Evolutionary conservation across 2,113 vertebrate species (phyloP), one percentile per base, ranked within the genome.

Genomic region (Brachyistius frenatus): DNA sequence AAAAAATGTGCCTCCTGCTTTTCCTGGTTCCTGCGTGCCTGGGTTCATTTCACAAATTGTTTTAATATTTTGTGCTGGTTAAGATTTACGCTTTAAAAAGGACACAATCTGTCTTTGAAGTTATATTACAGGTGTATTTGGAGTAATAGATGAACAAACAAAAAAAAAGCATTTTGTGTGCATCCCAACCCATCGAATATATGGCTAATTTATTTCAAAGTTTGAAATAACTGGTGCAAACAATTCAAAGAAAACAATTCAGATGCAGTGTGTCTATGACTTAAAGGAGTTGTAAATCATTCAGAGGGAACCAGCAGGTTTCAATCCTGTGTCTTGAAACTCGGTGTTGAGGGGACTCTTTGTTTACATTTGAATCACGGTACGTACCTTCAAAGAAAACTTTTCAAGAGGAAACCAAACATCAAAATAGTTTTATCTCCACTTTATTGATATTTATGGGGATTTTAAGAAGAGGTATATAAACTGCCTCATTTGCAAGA

Each of bases 11-110:
- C 50, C 37, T 68, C 47, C 50, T 33, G 49, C 55, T 15, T 67
- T 53, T 64, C 49, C 35, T 37, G 41, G 1, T 23, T 36, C 56
- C 66, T 30, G 49, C 41, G 41, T 23, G 23, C 23, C 23, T 23
- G 49, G 52, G 16, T 7, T 54, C 7, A 79, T 53, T 72, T 68
- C 55, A 71, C 46, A 60, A 49, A 35, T 73, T 60, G 11, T 64
- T 37, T 37, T 44, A 31, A 73, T 66, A 50, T 66, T 35, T 31
- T 32, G 4, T 52, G 44, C 13, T 0, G 0, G 2, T 13, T 44
- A n/a, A 31, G 15, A 71, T 13, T 44, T 44, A 11, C 10, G 13
- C 4, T 11, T 44, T 2, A 41, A 8, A 7, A 8, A 41, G 39
- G 23, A 23, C 39, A 5, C 37, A 41, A 41, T 41, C 2, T 23